Evolutionary conservation across 2,113 vertebrate species (phyloP).

Genomic region (Tetraodon nigroviridis): DNA sequence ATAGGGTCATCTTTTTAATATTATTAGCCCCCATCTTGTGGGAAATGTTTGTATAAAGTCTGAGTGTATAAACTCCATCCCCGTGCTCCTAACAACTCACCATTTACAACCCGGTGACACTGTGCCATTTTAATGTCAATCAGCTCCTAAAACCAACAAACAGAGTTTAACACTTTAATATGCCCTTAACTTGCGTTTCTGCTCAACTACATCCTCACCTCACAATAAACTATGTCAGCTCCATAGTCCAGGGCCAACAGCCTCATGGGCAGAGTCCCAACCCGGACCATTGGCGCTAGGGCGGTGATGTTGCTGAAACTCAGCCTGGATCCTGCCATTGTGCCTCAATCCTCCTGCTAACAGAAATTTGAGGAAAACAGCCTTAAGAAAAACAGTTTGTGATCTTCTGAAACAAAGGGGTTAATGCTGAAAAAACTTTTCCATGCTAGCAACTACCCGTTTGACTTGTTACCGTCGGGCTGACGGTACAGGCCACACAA

Average conservation of each 20-base stretch:
- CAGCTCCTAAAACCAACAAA: conserved; percentile 79
- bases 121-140: conserved; percentile 95
- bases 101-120: conserved; percentile 87
- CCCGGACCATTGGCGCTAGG: conserved; percentile 93
- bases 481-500: too few relatives aligned
- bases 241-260: conserved; percentile 94
- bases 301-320: conserved; percentile 81
- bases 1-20: too few relatives aligned
- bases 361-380: background rate
- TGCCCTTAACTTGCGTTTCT: too few relatives aligned
- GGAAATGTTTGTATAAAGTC: too few relatives aligned
- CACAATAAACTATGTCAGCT: conserved; percentile 93
- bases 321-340: conserved; percentile 57
- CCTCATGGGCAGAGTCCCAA: conserved; percentile 92
- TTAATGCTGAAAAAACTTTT: too few relatives aligned
- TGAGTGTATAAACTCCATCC: too few relatives aligned
- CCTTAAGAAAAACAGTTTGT: too few relatives aligned
- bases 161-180: background rate
- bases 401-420: too few relatives aligned
- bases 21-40: too few relatives aligned
- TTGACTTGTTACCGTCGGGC: too few relatives aligned
- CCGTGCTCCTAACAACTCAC: conserved; percentile 62
- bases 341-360: conserved; percentile 14
- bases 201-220: conserved; percentile 72
- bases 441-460: too few relatives aligned